A percentile compares a stretch with the other conserved stretches of the same genome.
Conservation (phyloP, 1,140 invertebrate species). For the Caenorhabditis tropicalis region DNA sequence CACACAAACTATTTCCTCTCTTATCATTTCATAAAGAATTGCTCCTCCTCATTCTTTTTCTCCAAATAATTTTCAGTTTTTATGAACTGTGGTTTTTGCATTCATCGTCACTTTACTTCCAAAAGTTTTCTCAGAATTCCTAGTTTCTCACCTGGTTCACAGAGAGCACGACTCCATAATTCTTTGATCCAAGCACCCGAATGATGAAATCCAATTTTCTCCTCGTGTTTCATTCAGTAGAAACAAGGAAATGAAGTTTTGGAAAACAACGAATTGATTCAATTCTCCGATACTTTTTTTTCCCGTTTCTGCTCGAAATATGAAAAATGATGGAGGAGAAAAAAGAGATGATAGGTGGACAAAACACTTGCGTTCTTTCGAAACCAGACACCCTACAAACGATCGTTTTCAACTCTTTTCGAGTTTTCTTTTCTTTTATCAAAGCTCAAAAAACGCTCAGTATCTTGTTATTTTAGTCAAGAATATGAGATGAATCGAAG, state of each 20-base stretch:
- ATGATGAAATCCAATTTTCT: background rate
- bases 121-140: background rate
- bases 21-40: background rate
- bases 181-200: background rate
- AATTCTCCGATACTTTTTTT: background rate
- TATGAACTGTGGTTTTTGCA: background rate
- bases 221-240: background rate
- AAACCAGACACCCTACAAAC: background rate
- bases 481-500: no score
- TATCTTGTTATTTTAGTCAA: conserved; percentile 29
- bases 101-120: background rate
- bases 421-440: background rate
- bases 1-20: background rate
- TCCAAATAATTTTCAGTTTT: background rate
- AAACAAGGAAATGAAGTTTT: background rate
- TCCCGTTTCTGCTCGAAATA: background rate
- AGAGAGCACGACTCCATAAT: background rate
- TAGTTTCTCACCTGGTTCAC: background rate
- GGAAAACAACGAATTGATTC: background rate
- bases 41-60: background rate
- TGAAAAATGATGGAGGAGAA: background rate
- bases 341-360: conserved; percentile 21
- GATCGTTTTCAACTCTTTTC: background rate
- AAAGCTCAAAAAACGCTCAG: conserved; percentile 33
- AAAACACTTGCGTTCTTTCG: background rate